These are phyloP conservation scores for Aphelocoma californica DNA, from an alignment of 2,797 vertebrate species.

Conservation along the genomic window DNA sequence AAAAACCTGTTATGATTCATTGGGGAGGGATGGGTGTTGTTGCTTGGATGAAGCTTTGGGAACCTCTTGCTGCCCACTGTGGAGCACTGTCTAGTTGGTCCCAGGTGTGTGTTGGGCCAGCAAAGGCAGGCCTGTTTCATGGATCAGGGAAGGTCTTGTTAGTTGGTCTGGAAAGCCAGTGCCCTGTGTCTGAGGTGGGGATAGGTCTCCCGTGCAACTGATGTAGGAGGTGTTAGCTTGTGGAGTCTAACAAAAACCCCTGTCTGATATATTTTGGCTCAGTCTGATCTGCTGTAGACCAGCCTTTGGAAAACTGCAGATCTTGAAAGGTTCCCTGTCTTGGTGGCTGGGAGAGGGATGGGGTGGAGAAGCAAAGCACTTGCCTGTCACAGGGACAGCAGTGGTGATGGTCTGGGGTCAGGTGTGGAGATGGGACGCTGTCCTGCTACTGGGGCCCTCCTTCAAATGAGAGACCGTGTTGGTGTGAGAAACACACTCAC, in stretches of 20 bases:
- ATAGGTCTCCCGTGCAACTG: background rate
- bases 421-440: background rate
- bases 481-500: fast-evolving
- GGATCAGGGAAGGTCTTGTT: background rate
- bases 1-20: background rate
- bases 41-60: background rate
- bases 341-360: background rate
- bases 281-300: background rate
- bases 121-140: background rate
- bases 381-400: background rate
- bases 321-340: background rate
- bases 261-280: background rate
- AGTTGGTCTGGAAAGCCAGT: background rate
- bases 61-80: background rate
- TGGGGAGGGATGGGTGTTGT: background rate
- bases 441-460: background rate
- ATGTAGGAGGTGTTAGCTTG: background rate
- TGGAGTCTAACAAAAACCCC: background rate
- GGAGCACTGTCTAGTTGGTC: background rate
- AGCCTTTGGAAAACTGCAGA: background rate
- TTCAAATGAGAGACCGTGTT: background rate
- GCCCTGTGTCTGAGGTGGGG: background rate
- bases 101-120: background rate
- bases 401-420: background rate
- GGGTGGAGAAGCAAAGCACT: background rate